Percentiles rank a stretch among this genome's conserved stretches.
Conservation (phyloP, 2,888 invertebrate genomes). For the Heterodera filipjevi region DNA sequence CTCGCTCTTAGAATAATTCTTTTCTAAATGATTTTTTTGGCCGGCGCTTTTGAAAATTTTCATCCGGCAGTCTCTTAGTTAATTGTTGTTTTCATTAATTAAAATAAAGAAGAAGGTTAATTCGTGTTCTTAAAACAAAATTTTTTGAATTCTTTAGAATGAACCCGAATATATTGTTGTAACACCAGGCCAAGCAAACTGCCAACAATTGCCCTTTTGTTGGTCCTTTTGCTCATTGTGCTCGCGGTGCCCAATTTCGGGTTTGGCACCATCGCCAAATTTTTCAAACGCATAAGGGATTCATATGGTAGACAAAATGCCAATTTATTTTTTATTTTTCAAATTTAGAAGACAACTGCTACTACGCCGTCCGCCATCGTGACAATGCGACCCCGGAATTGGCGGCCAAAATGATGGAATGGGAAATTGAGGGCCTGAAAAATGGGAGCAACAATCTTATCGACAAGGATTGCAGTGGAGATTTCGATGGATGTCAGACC, state of each 20-base stretch:
- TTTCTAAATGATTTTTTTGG: too few species aligned
- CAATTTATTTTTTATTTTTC: neutral
- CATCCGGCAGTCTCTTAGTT: too few species aligned
- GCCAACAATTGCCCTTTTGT: too few species aligned
- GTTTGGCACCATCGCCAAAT: neutral
- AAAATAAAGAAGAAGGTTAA: too few species aligned
- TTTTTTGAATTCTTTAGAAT: too few species aligned
- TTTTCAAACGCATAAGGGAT: neutral
- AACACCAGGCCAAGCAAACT: too few species aligned
- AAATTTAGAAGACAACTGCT: neutral
- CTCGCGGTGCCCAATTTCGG: neutral
- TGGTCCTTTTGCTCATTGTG: neutral
- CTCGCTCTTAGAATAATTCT: too few species aligned
- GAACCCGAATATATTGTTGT: too few species aligned
- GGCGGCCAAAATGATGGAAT: neutral
- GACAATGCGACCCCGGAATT: neutral
- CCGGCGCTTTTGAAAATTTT: too few species aligned
- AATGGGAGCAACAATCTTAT: neutral
- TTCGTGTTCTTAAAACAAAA: too few species aligned
- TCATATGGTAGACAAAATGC: neutral
- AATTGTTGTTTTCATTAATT: too few species aligned
- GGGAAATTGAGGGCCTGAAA: neutral
- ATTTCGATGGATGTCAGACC: neutral
- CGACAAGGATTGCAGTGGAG: neutral
- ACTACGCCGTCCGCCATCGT: neutral